Conservation (phyloP, 1,140 invertebrate species). For the Acromyrmex heyeri region DNA sequence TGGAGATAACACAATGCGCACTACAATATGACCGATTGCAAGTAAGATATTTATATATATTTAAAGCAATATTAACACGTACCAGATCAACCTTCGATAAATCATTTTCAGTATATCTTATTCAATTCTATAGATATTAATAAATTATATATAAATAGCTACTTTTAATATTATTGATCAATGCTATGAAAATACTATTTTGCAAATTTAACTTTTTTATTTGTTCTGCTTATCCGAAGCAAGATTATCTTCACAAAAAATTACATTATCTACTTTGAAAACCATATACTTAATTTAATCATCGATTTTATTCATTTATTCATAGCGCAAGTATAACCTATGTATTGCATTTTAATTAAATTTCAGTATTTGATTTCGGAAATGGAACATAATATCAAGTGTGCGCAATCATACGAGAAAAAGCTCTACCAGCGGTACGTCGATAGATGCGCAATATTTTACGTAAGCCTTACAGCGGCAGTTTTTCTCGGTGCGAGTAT, state of each 20-base stretch:
- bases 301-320: neutral
- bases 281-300: neutral
- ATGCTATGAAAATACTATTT: neutral
- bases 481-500: conserved; percentile 59
- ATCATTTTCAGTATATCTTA: neutral
- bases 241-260: neutral
- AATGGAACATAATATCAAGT: conserved; percentile 66
- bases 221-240: neutral
- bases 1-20: conserved; percentile 43
- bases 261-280: neutral
- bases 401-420: conserved; percentile 52
- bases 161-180: neutral
- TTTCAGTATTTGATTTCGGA: conserved; percentile 70
- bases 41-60: conserved; percentile 49
- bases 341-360: neutral
- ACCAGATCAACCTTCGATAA: neutral
- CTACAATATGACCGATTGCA: conserved; percentile 57
- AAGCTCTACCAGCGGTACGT: conserved; percentile 67
- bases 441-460: conserved; percentile 49
- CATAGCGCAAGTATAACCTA: neutral
- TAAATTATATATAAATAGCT: conserved; percentile 1
- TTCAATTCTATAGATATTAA: neutral
- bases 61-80: neutral
- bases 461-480: conserved; percentile 45
- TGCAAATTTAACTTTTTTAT: neutral